Percentiles rank a stretch among this genome's conserved stretches.
phyloP scores from a whole-genome alignment of 2,888 invertebrate species.

The Criorhina ranunculi region DNA sequence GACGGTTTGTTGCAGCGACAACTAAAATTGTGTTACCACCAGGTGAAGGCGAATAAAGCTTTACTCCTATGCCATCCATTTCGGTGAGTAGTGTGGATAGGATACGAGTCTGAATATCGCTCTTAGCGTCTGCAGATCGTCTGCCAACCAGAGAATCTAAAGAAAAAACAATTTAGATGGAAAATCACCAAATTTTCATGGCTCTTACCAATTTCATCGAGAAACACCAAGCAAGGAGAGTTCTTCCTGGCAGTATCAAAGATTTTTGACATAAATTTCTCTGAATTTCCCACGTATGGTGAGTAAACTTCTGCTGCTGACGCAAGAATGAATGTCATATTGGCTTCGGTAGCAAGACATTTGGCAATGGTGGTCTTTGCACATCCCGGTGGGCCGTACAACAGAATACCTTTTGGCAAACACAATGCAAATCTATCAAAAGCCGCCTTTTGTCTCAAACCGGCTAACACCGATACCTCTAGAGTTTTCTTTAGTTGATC shows the following conservation, averaged over 20 bases:
- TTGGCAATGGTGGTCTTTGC: constrained; percentile 88
- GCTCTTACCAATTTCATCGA: constrained; percentile 87
- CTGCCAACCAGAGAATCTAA: constrained; percentile 85
- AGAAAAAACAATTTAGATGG: constrained; percentile 1
- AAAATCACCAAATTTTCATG: neutral
- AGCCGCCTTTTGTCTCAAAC: constrained; percentile 85
- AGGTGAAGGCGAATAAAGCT: constrained; percentile 30
- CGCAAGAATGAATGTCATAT: constrained; percentile 86
- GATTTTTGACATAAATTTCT: constrained; percentile 86
- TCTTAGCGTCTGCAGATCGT: constrained; percentile 80
- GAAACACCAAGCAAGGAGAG: constrained; percentile 87
- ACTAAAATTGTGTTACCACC: constrained; percentile 85
- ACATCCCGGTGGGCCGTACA: constrained; percentile 89
- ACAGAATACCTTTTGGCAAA: constrained; percentile 86
- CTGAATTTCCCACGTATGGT: constrained; percentile 88
- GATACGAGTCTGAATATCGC: constrained; percentile 86
- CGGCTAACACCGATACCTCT: constrained; percentile 86
- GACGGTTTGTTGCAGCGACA: constrained; percentile 88
- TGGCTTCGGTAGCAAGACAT: constrained; percentile 86
- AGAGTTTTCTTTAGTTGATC: constrained; percentile 85
- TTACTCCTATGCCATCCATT: constrained; percentile 87
- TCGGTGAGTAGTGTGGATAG: constrained; percentile 87
- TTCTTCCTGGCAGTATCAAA: constrained; percentile 87
- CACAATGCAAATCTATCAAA: constrained; percentile 86
- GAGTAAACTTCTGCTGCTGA: constrained; percentile 88